Percentiles rank a stretch among this genome's conserved stretches.
phyloP scores from a whole-genome alignment of 2,113 vertebrate species.

The Rhabdornis inornatus region DNA sequence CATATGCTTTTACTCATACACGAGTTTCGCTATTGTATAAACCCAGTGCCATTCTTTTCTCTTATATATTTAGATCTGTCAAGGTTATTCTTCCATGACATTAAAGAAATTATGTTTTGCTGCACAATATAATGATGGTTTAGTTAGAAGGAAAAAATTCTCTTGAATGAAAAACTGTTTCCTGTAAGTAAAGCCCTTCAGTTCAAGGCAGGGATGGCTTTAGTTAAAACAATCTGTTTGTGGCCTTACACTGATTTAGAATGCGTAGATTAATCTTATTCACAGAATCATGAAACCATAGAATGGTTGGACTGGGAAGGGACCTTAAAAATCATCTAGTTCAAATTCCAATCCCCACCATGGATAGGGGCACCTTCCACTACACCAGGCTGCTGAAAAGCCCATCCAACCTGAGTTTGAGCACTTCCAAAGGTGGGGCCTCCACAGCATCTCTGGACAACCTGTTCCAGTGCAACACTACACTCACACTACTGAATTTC shows the following conservation, averaged over 20 bases:
- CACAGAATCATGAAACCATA: not conserved
- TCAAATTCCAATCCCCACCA: not conserved
- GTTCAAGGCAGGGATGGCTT: not conserved
- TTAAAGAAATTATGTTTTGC: not conserved
- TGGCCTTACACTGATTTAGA: constrained; percentile 15
- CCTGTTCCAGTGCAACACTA: not conserved
- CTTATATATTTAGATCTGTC: not conserved
- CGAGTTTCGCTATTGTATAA: not conserved
- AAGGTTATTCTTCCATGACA: not conserved
- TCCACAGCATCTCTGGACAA: not conserved
- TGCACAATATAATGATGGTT: not conserved
- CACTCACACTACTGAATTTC: not conserved
- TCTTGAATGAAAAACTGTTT: not conserved
- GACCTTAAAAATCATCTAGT: not conserved
- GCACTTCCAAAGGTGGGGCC: not conserved
- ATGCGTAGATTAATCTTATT: not conserved
- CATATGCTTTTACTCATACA: not conserved
- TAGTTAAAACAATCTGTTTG: constrained; percentile 10
- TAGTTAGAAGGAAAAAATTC: not conserved
- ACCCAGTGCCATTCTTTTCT: not conserved
- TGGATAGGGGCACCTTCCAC: not conserved
- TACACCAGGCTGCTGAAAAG: not conserved
- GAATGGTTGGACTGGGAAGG: not conserved
- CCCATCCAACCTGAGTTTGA: not conserved
- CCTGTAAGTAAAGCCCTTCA: not conserved